Conservation (phyloP, 2,113 vertebrate species). For the Sinocyclocheilus maitianheensis region DNA sequence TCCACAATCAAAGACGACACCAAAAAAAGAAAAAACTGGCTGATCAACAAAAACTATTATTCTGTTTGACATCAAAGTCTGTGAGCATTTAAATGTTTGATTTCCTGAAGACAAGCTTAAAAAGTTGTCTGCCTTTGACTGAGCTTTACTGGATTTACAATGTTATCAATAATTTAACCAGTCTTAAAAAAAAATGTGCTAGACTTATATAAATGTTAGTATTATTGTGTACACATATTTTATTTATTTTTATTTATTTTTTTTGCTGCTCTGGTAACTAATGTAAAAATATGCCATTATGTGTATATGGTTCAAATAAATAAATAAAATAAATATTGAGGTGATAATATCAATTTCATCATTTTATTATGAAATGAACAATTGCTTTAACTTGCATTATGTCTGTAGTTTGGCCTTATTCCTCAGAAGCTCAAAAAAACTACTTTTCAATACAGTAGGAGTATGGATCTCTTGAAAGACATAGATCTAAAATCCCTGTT, state of each 20-base stretch:
- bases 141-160: background rate
- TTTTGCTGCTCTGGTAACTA: too few relatives aligned
- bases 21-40: background rate
- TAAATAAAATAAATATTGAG: background rate
- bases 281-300: background rate
- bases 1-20: background rate
- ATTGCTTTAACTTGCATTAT: background rate
- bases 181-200: background rate
- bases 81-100: background rate
- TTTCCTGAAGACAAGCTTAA: background rate
- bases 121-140: background rate
- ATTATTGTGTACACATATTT: too few relatives aligned
- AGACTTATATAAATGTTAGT: background rate
- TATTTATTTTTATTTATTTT: too few relatives aligned
- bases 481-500: slow-evolving; percentile 64
- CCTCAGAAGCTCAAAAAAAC: background rate
- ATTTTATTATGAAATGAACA: background rate
- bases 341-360: background rate
- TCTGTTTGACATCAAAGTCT: background rate
- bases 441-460: slow-evolving; percentile 36
- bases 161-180: background rate
- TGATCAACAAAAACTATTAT: background rate
- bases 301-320: background rate
- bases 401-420: background rate
- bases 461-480: slow-evolving; percentile 42